Evolutionary conservation across 2,113 vertebrate genomes (phyloP), one percentile per base, ranked within the genome.

Genomic region (Limnothrissa miodon): DNA sequence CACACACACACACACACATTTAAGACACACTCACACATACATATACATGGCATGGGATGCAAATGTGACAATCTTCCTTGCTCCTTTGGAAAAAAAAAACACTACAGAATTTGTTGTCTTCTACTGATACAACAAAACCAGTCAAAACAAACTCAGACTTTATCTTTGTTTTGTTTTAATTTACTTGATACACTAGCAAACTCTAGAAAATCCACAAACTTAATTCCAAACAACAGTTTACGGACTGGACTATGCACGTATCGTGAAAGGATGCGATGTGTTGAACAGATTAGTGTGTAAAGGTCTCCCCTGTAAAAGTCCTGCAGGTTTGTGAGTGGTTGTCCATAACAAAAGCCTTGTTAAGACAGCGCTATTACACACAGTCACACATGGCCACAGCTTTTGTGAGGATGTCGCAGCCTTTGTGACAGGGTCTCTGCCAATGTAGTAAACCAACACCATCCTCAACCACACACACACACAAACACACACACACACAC

Each of bases 381-480:
- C 25, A 13, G 36, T 44, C 19, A 62, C 79, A 81, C 83, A 70
- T 87, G 62, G 74, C 39, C 81, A 39, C 33, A 82, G 80, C 70
- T 87, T 84, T 81, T 83, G 56, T 84, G 81, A 83, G 85, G 78
- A 87, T 85, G 82, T 81, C 74, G 82, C 66, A 79, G 84, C 79
- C 66, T 84, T 70, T 83, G 39, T 82, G 83, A 82, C 87, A 81
- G 80, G 78, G 29, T 83, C 81, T 17, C 66, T 88, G 87, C 85
- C 86, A 88, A 87, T 84, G 80, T 88, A 87, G 85, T 88, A 88
- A 88, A 84, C 85, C 86, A 78, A 83, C 79, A 86, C 82, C 59
- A 62, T 17, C 82, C 79, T 39, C 80, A 83, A 83, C 11, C 66
- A 81, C 53, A 83, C 83, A 48, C 79, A 83, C 17, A 70, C 66